Percentiles rank a stretch among this genome's conserved stretches.
Evolutionary conservation across 2,113 vertebrate genomes (phyloP).

Genomic region (Blennius ocellaris): DNA sequence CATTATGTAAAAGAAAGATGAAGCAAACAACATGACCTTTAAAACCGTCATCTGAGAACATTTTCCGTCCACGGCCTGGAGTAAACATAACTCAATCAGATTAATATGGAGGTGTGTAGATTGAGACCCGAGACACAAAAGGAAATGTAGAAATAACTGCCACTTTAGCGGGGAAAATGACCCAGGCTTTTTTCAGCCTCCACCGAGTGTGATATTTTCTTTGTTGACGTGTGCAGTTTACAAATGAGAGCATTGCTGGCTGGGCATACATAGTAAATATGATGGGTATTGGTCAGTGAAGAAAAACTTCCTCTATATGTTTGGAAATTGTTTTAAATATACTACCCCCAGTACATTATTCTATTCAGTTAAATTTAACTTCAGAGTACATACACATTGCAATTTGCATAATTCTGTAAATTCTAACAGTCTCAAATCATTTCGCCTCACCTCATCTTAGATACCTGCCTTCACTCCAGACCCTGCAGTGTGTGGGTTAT

Average conservation of each 20-base stretch:
- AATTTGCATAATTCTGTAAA: neutral
- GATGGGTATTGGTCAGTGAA: neutral
- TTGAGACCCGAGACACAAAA: neutral
- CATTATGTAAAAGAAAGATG: conserved; percentile 16
- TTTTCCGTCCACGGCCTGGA: neutral
- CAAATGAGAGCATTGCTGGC: neutral
- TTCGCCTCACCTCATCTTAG: too few relatives aligned
- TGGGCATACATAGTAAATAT: neutral
- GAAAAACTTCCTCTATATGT: neutral
- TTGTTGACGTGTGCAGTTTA: neutral
- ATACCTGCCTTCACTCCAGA: too few relatives aligned
- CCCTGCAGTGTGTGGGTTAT: too few relatives aligned
- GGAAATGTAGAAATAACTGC: neutral
- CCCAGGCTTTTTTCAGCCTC: neutral
- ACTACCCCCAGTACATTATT: neutral
- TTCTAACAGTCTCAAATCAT: too few relatives aligned
- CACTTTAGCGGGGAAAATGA: neutral
- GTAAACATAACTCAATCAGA: conserved; percentile 30
- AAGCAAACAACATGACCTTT: conserved; percentile 52
- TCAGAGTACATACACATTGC: neutral
- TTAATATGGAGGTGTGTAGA: conserved; percentile 11
- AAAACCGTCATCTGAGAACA: conserved; percentile 19
- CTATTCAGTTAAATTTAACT: neutral
- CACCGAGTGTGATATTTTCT: neutral
- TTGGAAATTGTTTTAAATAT: neutral